Conservation (phyloP, 2,113 vertebrate species). For the Limanda limanda region DNA sequence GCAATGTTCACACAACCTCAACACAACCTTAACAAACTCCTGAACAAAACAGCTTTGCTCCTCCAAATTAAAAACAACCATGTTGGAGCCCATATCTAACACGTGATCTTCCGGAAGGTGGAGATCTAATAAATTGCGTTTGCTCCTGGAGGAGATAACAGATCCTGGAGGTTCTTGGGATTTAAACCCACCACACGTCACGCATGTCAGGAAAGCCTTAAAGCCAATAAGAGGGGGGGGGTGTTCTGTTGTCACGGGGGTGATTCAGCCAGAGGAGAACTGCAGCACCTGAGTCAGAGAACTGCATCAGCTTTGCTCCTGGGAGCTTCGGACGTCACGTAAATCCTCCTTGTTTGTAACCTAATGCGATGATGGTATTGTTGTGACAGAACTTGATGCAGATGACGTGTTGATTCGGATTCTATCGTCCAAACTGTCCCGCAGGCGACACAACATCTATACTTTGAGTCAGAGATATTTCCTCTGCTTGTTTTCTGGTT, state of each 20-base stretch:
- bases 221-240: background rate
- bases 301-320: background rate
- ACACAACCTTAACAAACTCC: background rate
- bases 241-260: too few species aligned
- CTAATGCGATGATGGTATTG: background rate
- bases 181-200: background rate
- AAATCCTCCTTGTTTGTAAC: background rate
- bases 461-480: conserved; percentile 17
- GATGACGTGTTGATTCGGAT: background rate
- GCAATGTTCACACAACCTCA: too few species aligned
- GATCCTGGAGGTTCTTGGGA: background rate
- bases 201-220: background rate
- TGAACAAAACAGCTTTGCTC: background rate
- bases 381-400: background rate
- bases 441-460: background rate
- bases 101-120: background rate
- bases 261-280: too few species aligned
- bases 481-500: conserved; percentile 29
- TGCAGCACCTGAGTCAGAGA: background rate
- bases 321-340: background rate
- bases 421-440: background rate
- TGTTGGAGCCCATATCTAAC: background rate
- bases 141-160: background rate
- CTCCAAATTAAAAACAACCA: background rate
- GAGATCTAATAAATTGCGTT: background rate